Base-by-base conservation (phyloP, 2,113 vertebrate species). In the Myxocyprinus asiaticus region DNA sequence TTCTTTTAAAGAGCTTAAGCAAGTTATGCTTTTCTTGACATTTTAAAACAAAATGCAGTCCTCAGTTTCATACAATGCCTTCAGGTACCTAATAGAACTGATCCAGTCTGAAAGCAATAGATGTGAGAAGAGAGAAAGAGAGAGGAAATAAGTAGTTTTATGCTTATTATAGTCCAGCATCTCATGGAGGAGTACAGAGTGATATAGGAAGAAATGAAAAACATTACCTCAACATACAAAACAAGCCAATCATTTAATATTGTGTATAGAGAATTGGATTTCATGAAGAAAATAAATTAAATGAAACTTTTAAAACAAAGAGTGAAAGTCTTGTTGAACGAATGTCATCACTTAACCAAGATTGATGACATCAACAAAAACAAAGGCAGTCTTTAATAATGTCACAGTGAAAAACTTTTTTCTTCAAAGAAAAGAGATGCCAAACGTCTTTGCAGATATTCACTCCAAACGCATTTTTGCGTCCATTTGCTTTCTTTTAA, bases 241-340 rank as follows among this genome's bases (percentile, higher is more conserved):
- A 58, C 55, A 45, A 0, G 2, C 43, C 43, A 72, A 59, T 72
- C 43, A 11, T 59, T 42, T 11, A 59, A 72, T 17, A 11, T 14
- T 4, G 42, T 72, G 42, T 72, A 9, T 11, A 59, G 69, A 59
- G 55, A 53, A 17, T 44, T 72, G 42, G 53, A 51, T 72, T 70
- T 70, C 50, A 17, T 7, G 43, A 45, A n/a, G n/a, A 72, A 71
- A 72, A 72, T 59, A 59, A 72, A 72, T 72, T 0, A 47, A 72
- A 72, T 47, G 6, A 58, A 58, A 58, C 69, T 72, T 59, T 72
- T 59, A 43, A 43, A 59, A 59, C 55, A 59, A 45, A 59, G 42
- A 45, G 69, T 17, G 9, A 59, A 58, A 59, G 50, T 70, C 68
- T 33, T 33, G 22, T 33, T 33, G 22, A 33, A 33, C 22, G 0